Evolutionary conservation across 2,888 invertebrate species (phyloP).

Genomic region (Drosophila suboccidentalis): DNA sequence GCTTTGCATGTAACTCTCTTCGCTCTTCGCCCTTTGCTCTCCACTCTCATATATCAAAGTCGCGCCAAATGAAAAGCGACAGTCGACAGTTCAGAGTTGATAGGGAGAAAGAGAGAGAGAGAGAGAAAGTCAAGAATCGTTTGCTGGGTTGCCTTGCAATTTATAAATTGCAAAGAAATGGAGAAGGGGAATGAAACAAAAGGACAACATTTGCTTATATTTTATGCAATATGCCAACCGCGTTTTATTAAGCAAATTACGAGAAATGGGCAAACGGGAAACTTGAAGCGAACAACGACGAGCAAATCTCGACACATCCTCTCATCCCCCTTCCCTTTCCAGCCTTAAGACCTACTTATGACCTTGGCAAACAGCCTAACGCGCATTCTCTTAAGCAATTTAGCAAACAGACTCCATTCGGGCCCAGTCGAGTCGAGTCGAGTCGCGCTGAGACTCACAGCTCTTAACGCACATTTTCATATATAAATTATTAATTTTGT

Average conservation of each 20-base stretch:
- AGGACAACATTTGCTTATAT: conserved; percentile 69
- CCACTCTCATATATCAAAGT: conserved; percentile 59
- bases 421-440: conserved; percentile 26
- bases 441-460: conserved; percentile 45
- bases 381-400: conserved; percentile 77
- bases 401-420: conserved; percentile 74
- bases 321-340: neutral
- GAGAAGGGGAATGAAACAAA: conserved; percentile 33
- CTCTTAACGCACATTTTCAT: conserved; percentile 85
- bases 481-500: conserved; percentile 84
- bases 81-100: conserved; percentile 50
- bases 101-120: conserved; percentile 34
- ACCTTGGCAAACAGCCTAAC: conserved; percentile 79
- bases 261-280: conserved; percentile 55
- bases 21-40: conserved; percentile 2
- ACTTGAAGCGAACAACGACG: conserved; percentile 26
- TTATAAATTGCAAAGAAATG: conserved; percentile 50
- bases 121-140: conserved; percentile 41
- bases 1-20: conserved; percentile 11
- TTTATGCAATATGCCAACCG: conserved; percentile 82
- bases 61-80: conserved; percentile 73
- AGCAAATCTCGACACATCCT: conserved; percentile 60
- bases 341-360: conserved; percentile 75
- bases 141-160: conserved; percentile 48
- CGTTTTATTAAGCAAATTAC: conserved; percentile 81